These are phyloP conservation scores for Fistularia tabacaria DNA, from an alignment of 2,797 vertebrate species.

Conservation along the genomic window DNA sequence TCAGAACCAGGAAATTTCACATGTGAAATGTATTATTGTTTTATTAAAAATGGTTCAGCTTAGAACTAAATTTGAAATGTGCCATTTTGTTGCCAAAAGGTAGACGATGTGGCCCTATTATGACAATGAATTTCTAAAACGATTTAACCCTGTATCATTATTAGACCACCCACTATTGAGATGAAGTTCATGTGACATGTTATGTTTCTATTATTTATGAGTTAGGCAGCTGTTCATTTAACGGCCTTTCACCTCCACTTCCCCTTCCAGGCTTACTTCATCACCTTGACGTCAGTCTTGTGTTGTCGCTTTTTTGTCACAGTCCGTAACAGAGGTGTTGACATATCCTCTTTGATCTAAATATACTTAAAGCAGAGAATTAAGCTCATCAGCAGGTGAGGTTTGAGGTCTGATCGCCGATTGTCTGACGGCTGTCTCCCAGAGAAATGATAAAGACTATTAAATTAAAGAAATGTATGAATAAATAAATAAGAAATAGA, in stretches of 20 bases:
- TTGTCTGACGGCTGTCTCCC: slow-evolving; percentile 49
- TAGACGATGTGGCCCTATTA: slow-evolving; percentile 63
- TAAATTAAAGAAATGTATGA: no score
- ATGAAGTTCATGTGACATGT: slow-evolving; percentile 81
- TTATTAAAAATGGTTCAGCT: slow-evolving; percentile 58
- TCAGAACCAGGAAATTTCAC: slow-evolving; percentile 32
- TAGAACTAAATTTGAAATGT: slow-evolving; percentile 63
- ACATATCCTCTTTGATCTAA: slow-evolving; percentile 8
- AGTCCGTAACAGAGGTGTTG: slow-evolving; percentile 60
- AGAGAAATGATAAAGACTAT: slow-evolving; percentile 14
- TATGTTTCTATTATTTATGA: slow-evolving; percentile 84
- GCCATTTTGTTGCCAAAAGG: slow-evolving; percentile 49
- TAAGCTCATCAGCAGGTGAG: slow-evolving; percentile 65
- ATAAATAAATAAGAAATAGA: no score
- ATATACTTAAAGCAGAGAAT: slow-evolving; percentile 47
- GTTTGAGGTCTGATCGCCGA: slow-evolving; percentile 38
- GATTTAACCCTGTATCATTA: slow-evolving; percentile 78
- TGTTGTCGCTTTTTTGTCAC: slow-evolving; percentile 60
- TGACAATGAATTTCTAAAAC: slow-evolving; percentile 72
- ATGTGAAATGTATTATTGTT: slow-evolving; percentile 47
- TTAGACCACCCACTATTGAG: slow-evolving; percentile 75
- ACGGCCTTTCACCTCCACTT: slow-evolving; percentile 60
- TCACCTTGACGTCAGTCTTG: slow-evolving; percentile 59
- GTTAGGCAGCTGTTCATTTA: slow-evolving; percentile 70
- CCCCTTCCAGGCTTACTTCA: slow-evolving; percentile 67